phyloP scores from a whole-genome alignment of 2,113 vertebrate genomes.

The Cervus canadensis region DNA sequence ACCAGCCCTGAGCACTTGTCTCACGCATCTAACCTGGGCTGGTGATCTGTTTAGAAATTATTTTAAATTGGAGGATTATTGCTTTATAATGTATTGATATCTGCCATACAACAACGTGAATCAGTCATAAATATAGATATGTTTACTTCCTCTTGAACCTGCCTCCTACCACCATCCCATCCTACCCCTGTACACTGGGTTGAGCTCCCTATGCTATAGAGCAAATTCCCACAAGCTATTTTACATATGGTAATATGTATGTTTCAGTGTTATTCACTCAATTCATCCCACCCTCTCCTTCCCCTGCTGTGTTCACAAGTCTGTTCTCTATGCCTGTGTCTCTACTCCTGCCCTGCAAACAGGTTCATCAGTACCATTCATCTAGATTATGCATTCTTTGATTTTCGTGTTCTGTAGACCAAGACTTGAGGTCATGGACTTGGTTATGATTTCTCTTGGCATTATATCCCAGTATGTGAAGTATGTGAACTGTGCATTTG shows the following conservation, averaged over 20 bases:
- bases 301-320: background rate
- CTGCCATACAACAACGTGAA: background rate
- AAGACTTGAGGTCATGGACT: background rate
- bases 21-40: no score
- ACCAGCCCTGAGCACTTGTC: no score
- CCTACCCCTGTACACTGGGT: background rate
- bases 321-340: background rate
- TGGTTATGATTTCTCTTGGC: conserved; percentile 60
- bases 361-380: background rate
- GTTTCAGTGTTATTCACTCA: background rate
- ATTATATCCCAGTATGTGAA: conserved; percentile 59
- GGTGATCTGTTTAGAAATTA: background rate
- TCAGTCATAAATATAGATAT: background rate
- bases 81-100: background rate
- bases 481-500: conserved; percentile 68
- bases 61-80: background rate
- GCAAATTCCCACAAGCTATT: background rate
- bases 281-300: background rate
- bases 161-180: background rate
- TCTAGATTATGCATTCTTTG: background rate
- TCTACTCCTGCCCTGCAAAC: background rate
- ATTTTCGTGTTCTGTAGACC: background rate
- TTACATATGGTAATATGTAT: background rate
- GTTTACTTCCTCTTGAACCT: background rate
- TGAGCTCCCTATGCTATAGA: background rate